phyloP scores from a whole-genome alignment of 2,888 invertebrate species.

The Lomographa bimaculata region DNA sequence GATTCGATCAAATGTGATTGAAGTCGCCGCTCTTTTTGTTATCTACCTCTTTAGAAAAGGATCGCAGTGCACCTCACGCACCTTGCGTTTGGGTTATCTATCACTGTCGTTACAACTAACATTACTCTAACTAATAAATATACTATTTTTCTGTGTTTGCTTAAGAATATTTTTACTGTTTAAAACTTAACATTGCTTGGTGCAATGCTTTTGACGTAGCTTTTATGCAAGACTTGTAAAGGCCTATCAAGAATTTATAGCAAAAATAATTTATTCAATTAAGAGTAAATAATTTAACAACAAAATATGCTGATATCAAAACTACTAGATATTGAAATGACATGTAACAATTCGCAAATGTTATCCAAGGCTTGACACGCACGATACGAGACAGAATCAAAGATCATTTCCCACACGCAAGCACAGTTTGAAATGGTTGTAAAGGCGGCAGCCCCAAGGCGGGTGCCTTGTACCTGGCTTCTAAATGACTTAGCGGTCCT shows the following conservation, averaged over 20 bases:
- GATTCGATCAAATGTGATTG: constrained; percentile 47
- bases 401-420: constrained; percentile 58
- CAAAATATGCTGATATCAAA: constrained; percentile 8
- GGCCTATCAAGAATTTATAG: too few relatives aligned
- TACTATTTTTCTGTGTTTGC: too few relatives aligned
- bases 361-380: constrained; percentile 30
- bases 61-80: constrained; percentile 5
- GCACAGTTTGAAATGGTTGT: constrained; percentile 43
- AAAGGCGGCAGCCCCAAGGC: constrained; percentile 48
- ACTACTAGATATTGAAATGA: constrained; percentile 6
- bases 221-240: too few relatives aligned
- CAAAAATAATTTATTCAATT: too few relatives aligned
- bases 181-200: too few relatives aligned
- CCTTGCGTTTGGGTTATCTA: constrained; percentile 8
- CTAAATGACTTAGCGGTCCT: constrained; percentile 64
- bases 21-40: constrained; percentile 61
- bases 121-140: too few relatives aligned
- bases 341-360: constrained; percentile 26
- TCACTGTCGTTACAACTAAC: constrained; percentile 6
- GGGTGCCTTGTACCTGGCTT: constrained; percentile 59
- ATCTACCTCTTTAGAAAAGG: constrained; percentile 27
- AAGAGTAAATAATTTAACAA: too few relatives aligned
- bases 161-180: too few relatives aligned
- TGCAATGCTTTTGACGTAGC: too few relatives aligned
- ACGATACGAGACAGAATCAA: constrained; percentile 45